These are phyloP conservation scores for Metacarcinus magister DNA, from an alignment of 2,888 invertebrate species.

Conservation along the genomic window DNA sequence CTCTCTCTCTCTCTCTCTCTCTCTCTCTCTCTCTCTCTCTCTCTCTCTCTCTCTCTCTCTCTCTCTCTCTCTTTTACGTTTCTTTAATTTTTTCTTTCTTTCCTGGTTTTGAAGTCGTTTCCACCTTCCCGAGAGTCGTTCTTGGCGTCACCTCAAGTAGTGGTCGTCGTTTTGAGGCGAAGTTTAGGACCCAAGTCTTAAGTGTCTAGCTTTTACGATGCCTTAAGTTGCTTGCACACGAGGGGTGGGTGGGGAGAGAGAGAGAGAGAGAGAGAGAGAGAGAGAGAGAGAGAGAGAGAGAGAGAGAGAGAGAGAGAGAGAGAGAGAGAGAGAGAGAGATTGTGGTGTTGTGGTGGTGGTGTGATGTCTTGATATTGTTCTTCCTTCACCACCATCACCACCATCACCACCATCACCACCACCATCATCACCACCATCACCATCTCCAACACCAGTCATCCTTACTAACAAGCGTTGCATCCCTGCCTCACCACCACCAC, in stretches of 20 bases:
- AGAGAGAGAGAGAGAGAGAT: slow-evolving; percentile 13
- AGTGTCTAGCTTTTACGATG: neutral
- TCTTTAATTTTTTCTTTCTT: neutral
- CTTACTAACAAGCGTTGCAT: neutral
- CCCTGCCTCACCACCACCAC: too few species aligned
- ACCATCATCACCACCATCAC: neutral
- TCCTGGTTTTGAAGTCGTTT: too few species aligned
- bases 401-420: slow-evolving; percentile 10
- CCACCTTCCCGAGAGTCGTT: too few species aligned
- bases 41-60: slow-evolving; percentile 51
- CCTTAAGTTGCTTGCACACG: neutral
- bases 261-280: neutral
- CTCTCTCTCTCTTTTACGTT: neutral
- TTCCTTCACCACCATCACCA: neutral
- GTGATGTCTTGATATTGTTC: neutral
- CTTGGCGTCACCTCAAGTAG: neutral
- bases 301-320: slow-evolving; percentile 31
- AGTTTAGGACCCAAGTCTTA: neutral
- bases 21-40: slow-evolving; percentile 55
- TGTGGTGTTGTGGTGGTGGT: neutral
- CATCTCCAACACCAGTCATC: neutral
- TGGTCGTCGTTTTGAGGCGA: neutral
- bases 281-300: slow-evolving; percentile 3
- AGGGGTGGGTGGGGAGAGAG: neutral
- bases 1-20: slow-evolving; percentile 59